Base-by-base conservation (phyloP, 2,797 vertebrate species). In the Brotula barbata region DNA sequence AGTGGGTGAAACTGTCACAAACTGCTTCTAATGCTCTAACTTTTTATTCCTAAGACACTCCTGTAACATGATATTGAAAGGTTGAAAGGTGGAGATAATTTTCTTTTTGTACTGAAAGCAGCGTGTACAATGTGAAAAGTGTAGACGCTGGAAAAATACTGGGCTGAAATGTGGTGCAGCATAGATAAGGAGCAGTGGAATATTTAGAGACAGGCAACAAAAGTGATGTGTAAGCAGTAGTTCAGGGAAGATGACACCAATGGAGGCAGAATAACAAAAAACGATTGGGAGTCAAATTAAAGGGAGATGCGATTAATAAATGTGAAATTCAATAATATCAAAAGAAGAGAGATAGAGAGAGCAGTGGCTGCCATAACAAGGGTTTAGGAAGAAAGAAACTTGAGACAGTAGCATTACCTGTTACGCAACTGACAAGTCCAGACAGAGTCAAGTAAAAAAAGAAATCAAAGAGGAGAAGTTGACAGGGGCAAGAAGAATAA, bases 381-480 rank as follows among this genome's bases (percentile, higher is more conserved):
- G 58, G 40, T 64, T 70, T 16, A 76, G 47, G 33, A 22, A 57
- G 50, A 81, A 58, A 85, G 57, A 82, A 71, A 83, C 62, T 58
- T 66, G 70, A 83, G 68, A 84, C 81, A 88, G 86, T 73, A 87
- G 82, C 84, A 81, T 89, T 92, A 92, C 90, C 89, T 92, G 87
- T 92, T 92, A 90, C 72, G 85, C 85, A 89, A 91, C 90, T 90
- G 90, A 91, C 90, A 91, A 86, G 90, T 91, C 88, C 90, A 91
- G 89, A 92, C 91, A 92, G 81, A 90, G 78, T 87, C 64, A 81
- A 85, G 69, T 64, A 51, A 50, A 65, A 68, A 70, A 47, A 33
- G 50, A 80, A 77, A 62, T 25, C 44, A 73, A 75, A 76, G 68
- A 80, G 59, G 74, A 85, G 80, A 85, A 74, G 77, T 77, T 69